A percentile compares a stretch with the other conserved stretches of the same genome.
Evolutionary conservation across 53 echinoderm and acorn worm genomes (phyloP).

Genomic region (Patiria pectinifera): DNA sequence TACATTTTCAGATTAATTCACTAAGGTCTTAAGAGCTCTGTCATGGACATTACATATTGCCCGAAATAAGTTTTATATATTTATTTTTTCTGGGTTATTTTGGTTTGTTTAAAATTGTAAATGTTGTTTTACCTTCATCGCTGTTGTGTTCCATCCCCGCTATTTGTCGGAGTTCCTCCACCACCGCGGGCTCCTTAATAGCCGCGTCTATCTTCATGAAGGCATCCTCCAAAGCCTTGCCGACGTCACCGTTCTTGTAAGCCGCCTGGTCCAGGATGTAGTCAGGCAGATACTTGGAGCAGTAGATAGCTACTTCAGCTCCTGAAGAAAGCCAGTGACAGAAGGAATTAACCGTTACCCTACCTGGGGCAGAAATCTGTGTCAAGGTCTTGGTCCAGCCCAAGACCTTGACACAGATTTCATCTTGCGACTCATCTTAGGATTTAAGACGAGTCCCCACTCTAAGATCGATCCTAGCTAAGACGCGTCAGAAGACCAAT

Average conservation of each 20-base stretch:
- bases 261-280: constrained; percentile 65
- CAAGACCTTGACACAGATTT: no score
- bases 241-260: constrained; percentile 80
- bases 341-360: no score
- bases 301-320: constrained; percentile 91
- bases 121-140: constrained; percentile 64
- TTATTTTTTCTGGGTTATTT: not conserved
- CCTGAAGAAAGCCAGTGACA: constrained; percentile 42
- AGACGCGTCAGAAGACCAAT: no score
- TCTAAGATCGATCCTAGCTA: no score
- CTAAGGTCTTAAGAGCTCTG: no score
- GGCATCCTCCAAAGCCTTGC: constrained; percentile 71
- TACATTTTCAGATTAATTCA: no score
- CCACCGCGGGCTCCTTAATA: constrained; percentile 74
- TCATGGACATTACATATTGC: no score
- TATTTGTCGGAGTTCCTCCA: constrained; percentile 79
- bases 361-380: no score
- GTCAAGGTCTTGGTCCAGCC: no score
- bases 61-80: no score
- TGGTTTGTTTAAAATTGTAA: not conserved
- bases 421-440: no score
- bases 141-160: constrained; percentile 78
- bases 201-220: constrained; percentile 92
- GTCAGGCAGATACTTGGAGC: constrained; percentile 85
- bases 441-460: no score